phyloP scores from a whole-genome alignment of 53 echinoderm and acorn worm species.

The Holothuria leucospilota region DNA sequence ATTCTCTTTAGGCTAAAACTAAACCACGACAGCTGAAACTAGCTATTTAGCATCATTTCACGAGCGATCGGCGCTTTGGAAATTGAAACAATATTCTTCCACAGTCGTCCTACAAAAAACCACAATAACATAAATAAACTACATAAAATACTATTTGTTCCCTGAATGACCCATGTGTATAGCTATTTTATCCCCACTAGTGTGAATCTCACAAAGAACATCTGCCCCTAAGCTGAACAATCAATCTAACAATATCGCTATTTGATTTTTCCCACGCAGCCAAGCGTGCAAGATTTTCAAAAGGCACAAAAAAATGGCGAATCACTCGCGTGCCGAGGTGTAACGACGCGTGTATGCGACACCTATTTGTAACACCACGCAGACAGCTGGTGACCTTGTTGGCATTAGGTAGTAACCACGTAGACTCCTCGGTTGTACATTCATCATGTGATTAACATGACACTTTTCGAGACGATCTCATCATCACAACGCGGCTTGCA shows the following conservation, averaged over 20 bases:
- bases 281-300: background rate
- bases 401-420: conserved; percentile 15
- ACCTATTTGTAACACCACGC: background rate
- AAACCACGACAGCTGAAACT: no score
- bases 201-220: conserved; percentile 15
- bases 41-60: no score
- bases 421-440: no score
- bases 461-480: no score
- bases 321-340: conserved; percentile 17
- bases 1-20: no score
- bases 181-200: conserved; percentile 3
- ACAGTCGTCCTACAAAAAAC: background rate
- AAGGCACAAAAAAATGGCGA: background rate
- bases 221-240: conserved; percentile 10
- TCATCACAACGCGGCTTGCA: background rate
- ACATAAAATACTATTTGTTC: background rate
- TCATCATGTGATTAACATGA: no score
- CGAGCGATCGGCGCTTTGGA: no score
- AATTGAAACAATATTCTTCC: no score
- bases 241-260: no score
- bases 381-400: conserved; percentile 8
- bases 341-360: background rate
- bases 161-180: conserved; percentile 14
- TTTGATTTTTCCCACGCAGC: conserved; percentile 33
- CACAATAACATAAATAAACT: background rate